Conservation (phyloP, 1,140 invertebrate genomes). For the Tetranychus cinnabarinus region DNA sequence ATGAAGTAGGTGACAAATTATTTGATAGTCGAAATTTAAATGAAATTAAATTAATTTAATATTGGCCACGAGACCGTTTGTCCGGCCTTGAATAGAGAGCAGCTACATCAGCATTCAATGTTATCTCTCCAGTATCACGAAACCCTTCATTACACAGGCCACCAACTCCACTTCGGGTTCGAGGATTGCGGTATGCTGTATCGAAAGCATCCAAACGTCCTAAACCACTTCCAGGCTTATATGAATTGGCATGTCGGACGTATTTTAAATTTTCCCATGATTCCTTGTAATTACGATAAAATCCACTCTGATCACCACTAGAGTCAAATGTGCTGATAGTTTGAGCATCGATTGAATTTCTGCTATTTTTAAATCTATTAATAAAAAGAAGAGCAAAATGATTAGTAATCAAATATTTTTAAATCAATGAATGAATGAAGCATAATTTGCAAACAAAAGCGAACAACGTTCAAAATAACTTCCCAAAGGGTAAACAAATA, state of each 20-base stretch:
- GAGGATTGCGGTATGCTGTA: neutral
- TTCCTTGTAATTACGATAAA: conserved; percentile 62
- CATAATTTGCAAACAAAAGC: neutral
- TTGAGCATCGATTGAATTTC: conserved; percentile 17
- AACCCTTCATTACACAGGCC: conserved; percentile 30
- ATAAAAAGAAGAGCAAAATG: conserved; percentile 6
- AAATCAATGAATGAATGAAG: neutral
- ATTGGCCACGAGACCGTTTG: neutral
- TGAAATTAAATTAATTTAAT: too few species aligned
- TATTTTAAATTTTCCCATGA: conserved; percentile 58
- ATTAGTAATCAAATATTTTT: neutral
- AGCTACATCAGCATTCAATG: conserved; percentile 39
- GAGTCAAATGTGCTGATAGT: conserved; percentile 25
- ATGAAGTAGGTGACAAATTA: too few species aligned
- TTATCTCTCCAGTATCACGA: conserved; percentile 51
- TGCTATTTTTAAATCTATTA: conserved; percentile 16
- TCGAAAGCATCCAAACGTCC: conserved; percentile 5
- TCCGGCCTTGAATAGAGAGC: conserved; percentile 22
- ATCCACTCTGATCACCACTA: conserved; percentile 46
- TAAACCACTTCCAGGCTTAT: conserved; percentile 3
- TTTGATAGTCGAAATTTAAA: too few species aligned
- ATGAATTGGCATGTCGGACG: conserved; percentile 13
- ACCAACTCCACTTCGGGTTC: conserved; percentile 7
- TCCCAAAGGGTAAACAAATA: too few species aligned
- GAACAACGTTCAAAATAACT: neutral